Percentiles rank a stretch among this genome's conserved stretches.
These are phyloP conservation scores for Acanthurus lineatus DNA, from an alignment of 2,797 vertebrate species.

Conservation along the genomic window DNA sequence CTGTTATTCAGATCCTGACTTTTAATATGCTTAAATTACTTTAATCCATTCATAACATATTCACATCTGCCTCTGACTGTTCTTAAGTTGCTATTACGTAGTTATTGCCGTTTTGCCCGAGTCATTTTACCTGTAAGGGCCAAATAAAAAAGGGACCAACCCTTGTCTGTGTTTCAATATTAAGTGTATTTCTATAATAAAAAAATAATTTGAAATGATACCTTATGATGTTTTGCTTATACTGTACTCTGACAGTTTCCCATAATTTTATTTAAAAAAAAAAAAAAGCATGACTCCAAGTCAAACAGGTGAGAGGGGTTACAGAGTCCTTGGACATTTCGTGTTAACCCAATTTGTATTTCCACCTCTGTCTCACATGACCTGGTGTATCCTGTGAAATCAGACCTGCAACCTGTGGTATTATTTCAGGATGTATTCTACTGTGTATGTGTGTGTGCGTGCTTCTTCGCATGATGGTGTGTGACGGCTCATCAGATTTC, in stretches of 20 bases:
- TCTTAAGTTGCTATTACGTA: background rate
- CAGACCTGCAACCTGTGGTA: conserved; percentile 80
- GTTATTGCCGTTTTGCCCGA: too few species aligned
- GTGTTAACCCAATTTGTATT: conserved; percentile 82
- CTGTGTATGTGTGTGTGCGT: conserved; percentile 58
- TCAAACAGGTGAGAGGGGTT: conserved; percentile 41
- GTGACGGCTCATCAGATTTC: conserved; percentile 84
- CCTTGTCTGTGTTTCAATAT: too few species aligned
- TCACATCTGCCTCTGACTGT: background rate
- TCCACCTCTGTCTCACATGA: conserved; percentile 83
- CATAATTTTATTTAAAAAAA: background rate
- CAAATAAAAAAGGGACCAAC: background rate
- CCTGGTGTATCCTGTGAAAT: conserved; percentile 85
- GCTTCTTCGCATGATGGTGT: conserved; percentile 67
- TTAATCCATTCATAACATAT: background rate
- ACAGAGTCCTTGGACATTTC: conserved; percentile 52
- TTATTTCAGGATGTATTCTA: conserved; percentile 89
- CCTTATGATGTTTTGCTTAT: background rate
- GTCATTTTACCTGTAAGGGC: background rate
- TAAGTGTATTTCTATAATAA: too few species aligned
- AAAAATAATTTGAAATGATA: background rate
- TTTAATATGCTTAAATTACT: conserved; percentile 2
- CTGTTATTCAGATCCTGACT: background rate
- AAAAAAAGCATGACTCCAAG: background rate
- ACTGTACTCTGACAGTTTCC: background rate